These are phyloP conservation scores for Altica lythri DNA, from an alignment of 2,888 invertebrate genomes.

Conservation along the genomic window DNA sequence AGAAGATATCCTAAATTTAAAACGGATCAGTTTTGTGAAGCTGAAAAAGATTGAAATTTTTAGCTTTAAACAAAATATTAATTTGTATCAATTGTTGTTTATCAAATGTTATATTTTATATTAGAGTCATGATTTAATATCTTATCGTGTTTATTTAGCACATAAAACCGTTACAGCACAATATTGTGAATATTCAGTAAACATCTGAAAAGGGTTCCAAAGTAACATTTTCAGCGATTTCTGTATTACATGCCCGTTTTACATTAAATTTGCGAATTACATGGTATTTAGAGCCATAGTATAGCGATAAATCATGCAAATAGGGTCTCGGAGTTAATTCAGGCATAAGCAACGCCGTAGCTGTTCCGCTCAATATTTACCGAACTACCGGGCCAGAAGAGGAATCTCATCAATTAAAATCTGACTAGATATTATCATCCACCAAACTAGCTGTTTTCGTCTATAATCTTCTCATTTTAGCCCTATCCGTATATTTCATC, in stretches of 20 bases:
- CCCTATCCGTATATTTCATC: slow-evolving; percentile 18
- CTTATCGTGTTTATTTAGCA: too few relatives aligned
- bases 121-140: too few relatives aligned
- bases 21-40: too few relatives aligned
- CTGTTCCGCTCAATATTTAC: slow-evolving; percentile 45
- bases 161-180: too few relatives aligned
- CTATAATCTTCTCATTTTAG: slow-evolving; percentile 25
- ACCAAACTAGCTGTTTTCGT: slow-evolving; percentile 31
- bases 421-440: slow-evolving; percentile 40
- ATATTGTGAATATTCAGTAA: too few relatives aligned
- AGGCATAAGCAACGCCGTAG: slow-evolving; percentile 51
- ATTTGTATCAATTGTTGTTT: too few relatives aligned
- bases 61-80: too few relatives aligned
- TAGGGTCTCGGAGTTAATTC: slow-evolving; percentile 58
- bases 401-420: slow-evolving; percentile 46
- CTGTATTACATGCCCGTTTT: slow-evolving; percentile 61
- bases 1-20: too few relatives aligned
- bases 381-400: slow-evolving; percentile 41
- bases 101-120: too few relatives aligned
- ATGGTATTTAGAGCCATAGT: slow-evolving; percentile 76
- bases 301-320: slow-evolving; percentile 68
- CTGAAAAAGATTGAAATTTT: too few relatives aligned
- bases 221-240: too few relatives aligned
- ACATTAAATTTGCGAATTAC: slow-evolving; percentile 78
- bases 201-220: slow-evolving; percentile 49